A percentile compares a stretch with the other conserved stretches of the same genome.
These are phyloP conservation scores for Parauchenoglanis punctatus DNA, from an alignment of 2,797 vertebrate species.

Conservation along the genomic window DNA sequence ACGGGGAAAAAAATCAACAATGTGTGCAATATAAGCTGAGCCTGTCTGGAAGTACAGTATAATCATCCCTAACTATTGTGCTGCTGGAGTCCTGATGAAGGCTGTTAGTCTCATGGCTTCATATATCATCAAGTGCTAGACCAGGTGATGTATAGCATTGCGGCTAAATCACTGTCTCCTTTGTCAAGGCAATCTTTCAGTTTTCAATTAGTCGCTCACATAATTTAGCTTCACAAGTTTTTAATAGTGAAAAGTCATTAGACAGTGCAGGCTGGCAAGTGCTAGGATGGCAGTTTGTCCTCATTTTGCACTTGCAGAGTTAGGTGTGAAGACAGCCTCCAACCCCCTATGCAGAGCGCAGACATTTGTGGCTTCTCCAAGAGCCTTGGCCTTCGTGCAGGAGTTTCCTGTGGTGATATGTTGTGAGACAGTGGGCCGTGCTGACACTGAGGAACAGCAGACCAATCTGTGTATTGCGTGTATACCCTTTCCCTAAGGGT, in stretches of 20 bases:
- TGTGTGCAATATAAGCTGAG: conserved; percentile 29
- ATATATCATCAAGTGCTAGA: conserved; percentile 32
- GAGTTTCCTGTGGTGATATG: conserved; percentile 31
- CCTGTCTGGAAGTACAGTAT: conserved; percentile 43
- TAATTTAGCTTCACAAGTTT: conserved; percentile 73
- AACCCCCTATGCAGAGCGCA: conserved; percentile 38
- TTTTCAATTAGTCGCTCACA: conserved; percentile 66
- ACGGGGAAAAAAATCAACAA: conserved; percentile 40
- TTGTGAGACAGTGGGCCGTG: conserved; percentile 11
- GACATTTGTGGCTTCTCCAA: conserved; percentile 52
- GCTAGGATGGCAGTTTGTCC: conserved; percentile 66
- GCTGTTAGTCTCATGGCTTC: conserved; percentile 28
- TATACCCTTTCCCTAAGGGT: neutral
- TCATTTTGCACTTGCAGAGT: conserved; percentile 69
- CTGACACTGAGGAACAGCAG: conserved; percentile 14
- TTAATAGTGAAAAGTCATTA: conserved; percentile 76
- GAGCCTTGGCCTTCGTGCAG: conserved; percentile 25
- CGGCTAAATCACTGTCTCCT: conserved; percentile 50
- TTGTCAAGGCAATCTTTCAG: conserved; percentile 60
- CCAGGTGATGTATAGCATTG: conserved; percentile 42
- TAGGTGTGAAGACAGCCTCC: conserved; percentile 66
- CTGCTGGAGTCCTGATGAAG: conserved; percentile 19
- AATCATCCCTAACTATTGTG: conserved; percentile 8
- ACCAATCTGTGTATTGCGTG: neutral
- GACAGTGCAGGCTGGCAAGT: conserved; percentile 67